Percentiles rank a stretch among this genome's conserved stretches.
phyloP scores from a whole-genome alignment of 2,113 vertebrate genomes.

The Vireo altiloquus region DNA sequence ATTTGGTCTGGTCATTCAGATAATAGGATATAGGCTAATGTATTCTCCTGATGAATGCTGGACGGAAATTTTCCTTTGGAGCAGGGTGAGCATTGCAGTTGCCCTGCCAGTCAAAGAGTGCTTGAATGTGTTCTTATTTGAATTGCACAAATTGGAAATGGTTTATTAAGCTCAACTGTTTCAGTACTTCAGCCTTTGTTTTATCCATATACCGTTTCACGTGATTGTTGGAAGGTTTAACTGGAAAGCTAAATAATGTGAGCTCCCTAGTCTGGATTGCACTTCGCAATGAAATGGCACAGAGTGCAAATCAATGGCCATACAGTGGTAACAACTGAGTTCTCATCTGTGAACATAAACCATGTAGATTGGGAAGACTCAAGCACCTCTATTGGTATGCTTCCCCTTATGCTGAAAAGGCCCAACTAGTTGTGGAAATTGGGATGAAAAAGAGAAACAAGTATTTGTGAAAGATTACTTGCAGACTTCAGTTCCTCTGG shows the following conservation, averaged over 20 bases:
- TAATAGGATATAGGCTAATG: not conserved
- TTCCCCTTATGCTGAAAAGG: not conserved
- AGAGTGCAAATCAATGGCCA: not conserved
- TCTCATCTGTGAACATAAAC: not conserved
- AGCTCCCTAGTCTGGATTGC: not conserved
- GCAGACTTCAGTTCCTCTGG: not conserved
- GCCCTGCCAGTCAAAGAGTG: not conserved
- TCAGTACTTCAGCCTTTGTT: not conserved
- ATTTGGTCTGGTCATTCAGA: not conserved
- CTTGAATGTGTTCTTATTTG: not conserved
- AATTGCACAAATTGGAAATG: not conserved
- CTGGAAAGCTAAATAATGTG: not conserved
- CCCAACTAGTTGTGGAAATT: not conserved
- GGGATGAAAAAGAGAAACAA: not conserved
- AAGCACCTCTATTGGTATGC: accelerated
- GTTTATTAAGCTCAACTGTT: not conserved
- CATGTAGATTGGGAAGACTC: not conserved
- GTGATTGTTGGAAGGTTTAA: not conserved
- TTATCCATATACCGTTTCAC: not conserved
- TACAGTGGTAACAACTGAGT: not conserved
- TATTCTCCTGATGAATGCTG: not conserved
- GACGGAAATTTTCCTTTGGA: not conserved
- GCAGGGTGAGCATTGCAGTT: not conserved
- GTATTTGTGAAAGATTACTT: not conserved
- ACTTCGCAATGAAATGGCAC: not conserved